Evolutionary conservation across 2,113 vertebrate genomes (phyloP), one percentile per base, ranked within the genome.

Genomic region (Brachionichthys hirsutus): DNA sequence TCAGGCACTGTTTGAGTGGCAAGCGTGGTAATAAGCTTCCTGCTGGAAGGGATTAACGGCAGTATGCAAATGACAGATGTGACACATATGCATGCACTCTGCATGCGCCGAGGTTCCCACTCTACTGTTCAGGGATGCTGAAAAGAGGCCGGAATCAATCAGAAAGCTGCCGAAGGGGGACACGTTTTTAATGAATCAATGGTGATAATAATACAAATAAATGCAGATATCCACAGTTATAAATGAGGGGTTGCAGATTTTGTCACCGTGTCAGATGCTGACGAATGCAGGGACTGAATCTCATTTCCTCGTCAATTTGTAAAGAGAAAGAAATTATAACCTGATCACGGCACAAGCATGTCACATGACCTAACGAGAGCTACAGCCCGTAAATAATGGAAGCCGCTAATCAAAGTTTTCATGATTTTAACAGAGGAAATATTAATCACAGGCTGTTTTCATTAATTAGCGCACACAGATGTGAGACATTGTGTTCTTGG

Each of bases 61-160:
- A 71, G 73, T 79, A 82, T 83, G 66, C 35, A 70, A 84, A 85
- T 79, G 53, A 11, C 44, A 74, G 73, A 59, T 78, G 16, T 73
- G 73, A 81, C 61, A 76, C 59, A 17, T 59, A 62, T 66, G 69
- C 70, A 67, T 67, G 58, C 69, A 75, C 86, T 67, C 64, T 75
- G 68, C 75, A 67, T 54, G 66, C 68, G 68, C 16, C 13, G 15
- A 51, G 62, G 30, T 49, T 52, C 62, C 66, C 62, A 22, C 1
- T 4, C 24, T 13, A 55, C 22, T 22, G 70, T 22, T 55, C 58
- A 47, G 40, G 48, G 59, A 20, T 53, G 56, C 35, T 2, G 43
- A 30, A 2, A 42, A 35, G 49, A 53, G 43, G 67, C 71, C 45
- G 46, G 51, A 38, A 62, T 56, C 50, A 1, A 45, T 50, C 68